Evolutionary conservation across 2,113 vertebrate genomes (phyloP).

Genomic region (Acrocephalus kingi): DNA sequence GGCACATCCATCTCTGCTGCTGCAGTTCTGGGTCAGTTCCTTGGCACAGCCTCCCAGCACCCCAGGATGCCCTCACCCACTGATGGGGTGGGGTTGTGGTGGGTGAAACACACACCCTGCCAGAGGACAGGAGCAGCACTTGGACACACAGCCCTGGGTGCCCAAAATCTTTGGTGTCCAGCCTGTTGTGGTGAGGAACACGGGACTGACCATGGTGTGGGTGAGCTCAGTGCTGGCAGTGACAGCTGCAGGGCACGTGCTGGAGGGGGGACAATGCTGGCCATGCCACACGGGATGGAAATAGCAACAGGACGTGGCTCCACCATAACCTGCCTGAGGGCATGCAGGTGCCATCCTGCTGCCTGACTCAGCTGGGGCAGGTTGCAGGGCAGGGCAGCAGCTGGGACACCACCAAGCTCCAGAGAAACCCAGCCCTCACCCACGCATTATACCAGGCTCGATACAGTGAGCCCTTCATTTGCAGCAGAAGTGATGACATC

Average conservation of each 20-base stretch:
- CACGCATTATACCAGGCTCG: neutral
- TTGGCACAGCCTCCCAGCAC: neutral
- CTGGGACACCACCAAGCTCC: neutral
- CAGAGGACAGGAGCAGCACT: neutral
- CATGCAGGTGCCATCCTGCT: neutral
- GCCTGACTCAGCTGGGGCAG: fast-evolving
- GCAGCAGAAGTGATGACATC: neutral
- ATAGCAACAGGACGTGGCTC: fast-evolving
- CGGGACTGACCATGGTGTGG: fast-evolving
- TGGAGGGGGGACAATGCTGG: neutral
- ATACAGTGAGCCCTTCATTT: neutral
- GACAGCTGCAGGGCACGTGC: fast-evolving
- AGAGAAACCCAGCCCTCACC: neutral
- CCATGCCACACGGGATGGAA: neutral
- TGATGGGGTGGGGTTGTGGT: fast-evolving
- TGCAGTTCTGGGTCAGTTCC: neutral
- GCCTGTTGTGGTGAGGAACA: fast-evolving
- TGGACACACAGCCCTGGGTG: fast-evolving
- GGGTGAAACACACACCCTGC: fast-evolving
- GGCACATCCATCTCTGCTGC: neutral
- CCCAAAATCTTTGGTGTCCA: neutral
- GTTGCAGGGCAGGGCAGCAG: neutral
- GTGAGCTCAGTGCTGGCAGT: fast-evolving
- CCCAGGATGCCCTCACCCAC: too few species aligned
- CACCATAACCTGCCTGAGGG: fast-evolving